Base-by-base conservation (phyloP, 2,888 invertebrate species). In the Nudaria mundana region DNA sequence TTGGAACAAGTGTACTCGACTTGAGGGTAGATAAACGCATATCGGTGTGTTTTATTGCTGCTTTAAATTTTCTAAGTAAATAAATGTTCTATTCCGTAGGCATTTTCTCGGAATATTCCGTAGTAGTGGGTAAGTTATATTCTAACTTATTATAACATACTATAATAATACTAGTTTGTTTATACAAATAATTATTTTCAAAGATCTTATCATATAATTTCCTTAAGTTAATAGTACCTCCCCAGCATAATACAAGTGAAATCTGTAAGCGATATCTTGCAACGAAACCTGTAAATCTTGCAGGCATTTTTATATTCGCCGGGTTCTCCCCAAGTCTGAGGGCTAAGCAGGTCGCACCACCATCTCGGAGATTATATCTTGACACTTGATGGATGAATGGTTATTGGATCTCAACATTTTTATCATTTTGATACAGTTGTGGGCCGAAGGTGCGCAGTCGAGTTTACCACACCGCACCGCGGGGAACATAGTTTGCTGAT, bases 341-440 rank as follows among this genome's bases (percentile, higher is more conserved):
- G 79, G 83, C 83, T 85, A 82, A 87, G 87, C 82, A 82, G 78
- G 81, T 81, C 69, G 74, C 72, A 67, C 83, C 83, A 78, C 84
- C 86, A 81, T 82, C 81, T 86, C 83, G 40, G 77, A 91, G 91
- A 91, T 91, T 91, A 91, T 90, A 90, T 91, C 91, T 91, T 91
- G 92, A 92, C 92, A 89, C 90, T 87, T 93, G 93, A 93, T 93
- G 92, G 93, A 93, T 93, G 93, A 93, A 92, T 93, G 92, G 93
- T 92, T 93, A 93, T 93, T 92, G 92, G 92, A 91, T 91, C 91
- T 90, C 90, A 90, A 89, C 90, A 90, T 90, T 90, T 91, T 89
- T 89, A 89, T 89, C 89, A 87, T 89, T 88, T 89, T 88, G 86
- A 86, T 87, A 86, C 86, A 88, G 85, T 81, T 65, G 73, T 63